Evolutionary conservation across 2,888 invertebrate genomes (phyloP), one percentile per base, ranked within the genome.

Genomic region (Clusia tigrina): DNA sequence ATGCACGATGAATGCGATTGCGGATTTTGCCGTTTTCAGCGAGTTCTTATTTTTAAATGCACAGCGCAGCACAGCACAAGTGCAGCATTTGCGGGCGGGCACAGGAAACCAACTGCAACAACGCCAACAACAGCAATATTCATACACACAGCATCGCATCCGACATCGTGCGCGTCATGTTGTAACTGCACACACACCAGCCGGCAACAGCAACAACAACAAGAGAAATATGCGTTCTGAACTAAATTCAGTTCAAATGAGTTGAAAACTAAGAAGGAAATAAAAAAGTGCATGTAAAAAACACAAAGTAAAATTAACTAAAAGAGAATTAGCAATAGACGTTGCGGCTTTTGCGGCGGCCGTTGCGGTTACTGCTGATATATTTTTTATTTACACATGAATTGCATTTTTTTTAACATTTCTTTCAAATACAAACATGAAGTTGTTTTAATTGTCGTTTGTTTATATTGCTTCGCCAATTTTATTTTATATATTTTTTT

Each of bases 221-320:
- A n/a, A n/a, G n/a, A n/a, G n/a, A n/a, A n/a, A n/a, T n/a, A n/a
- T n/a, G n/a, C n/a, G 2, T 48, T 48, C 22, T 48, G 20, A 18
- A 48, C 48, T 48, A 48, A 48, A 48, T 48, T 48, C 48, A 48
- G 48, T 48, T 48, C 48, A 48, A 48, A 48, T 48, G 48, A 48
- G 55, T 55, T 38, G 26, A 32, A 17, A 32, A 51, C n/a, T 23
- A 9, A 42, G 6, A 48, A 48, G 2, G 22, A 48, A 18, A 48
- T 2, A 18, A 48, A 18, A 18, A 48, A 32, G n/a, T 51, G 5
- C 2, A n/a, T n/a, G n/a, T n/a, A n/a, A n/a, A n/a, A n/a, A n/a
- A n/a, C n/a, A n/a, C n/a, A n/a, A n/a, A n/a, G n/a, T n/a, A n/a
- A n/a, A n/a, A n/a, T n/a, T n/a, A n/a, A n/a, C n/a, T n/a, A n/a